phyloP scores from a whole-genome alignment of 2,113 vertebrate genomes.

The Mus spicilegus region DNA sequence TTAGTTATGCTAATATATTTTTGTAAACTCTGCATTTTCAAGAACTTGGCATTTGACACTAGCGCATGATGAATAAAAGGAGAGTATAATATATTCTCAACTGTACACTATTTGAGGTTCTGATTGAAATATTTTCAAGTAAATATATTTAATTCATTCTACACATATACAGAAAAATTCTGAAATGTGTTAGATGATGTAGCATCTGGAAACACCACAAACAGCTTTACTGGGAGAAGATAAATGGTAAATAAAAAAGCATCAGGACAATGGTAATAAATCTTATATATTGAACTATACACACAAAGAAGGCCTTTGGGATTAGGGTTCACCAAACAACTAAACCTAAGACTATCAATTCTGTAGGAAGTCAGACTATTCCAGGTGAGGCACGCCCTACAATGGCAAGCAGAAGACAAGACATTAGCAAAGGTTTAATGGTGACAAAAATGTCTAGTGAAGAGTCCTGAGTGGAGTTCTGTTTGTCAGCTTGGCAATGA shows the following conservation, averaged over 20 bases:
- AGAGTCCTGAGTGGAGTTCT: background rate
- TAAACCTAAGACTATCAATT: background rate
- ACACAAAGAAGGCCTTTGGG: background rate
- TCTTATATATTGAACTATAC: background rate
- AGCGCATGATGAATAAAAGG: background rate
- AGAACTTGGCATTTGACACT: background rate
- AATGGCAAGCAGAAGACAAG: background rate
- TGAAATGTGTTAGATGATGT: background rate
- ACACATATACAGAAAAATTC: background rate
- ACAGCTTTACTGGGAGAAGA: background rate
- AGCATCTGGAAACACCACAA: background rate
- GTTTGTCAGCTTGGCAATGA: background rate
- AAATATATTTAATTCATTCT: background rate
- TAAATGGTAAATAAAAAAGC: background rate
- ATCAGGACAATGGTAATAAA: background rate
- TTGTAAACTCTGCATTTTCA: background rate
- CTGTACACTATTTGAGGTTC: background rate
- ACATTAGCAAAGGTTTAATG: accelerated
- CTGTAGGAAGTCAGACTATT: background rate
- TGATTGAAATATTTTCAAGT: background rate
- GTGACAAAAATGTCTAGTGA: background rate
- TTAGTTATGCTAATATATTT: background rate
- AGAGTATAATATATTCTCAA: too few species aligned
- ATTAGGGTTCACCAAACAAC: background rate
- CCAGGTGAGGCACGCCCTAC: background rate